phyloP scores from a whole-genome alignment of 2,888 invertebrate genomes.

The Agonopterix subpropinquella region DNA sequence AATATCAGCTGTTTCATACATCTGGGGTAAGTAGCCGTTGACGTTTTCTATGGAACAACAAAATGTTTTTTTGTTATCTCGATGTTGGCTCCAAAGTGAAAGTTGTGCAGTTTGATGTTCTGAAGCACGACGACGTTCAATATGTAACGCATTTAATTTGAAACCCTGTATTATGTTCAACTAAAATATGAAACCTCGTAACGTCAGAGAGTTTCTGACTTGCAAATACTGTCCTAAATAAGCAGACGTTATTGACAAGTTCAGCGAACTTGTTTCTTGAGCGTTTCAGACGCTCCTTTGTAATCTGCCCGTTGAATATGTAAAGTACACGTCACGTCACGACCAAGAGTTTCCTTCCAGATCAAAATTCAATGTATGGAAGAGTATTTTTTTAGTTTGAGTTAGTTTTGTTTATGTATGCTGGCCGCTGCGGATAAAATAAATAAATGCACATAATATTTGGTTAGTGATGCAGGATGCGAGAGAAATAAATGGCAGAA shows the following conservation, averaged over 20 bases:
- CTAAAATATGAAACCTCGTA: conserved; percentile 12
- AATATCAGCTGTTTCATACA: too few species aligned
- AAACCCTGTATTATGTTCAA: too few species aligned
- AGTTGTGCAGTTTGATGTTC: too few species aligned
- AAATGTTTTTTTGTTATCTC: too few species aligned
- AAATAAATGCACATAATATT: conserved; percentile 71
- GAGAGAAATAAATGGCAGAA: conserved; percentile 37
- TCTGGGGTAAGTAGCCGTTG: too few species aligned
- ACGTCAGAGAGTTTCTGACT: conserved; percentile 35
- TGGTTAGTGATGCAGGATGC: conserved; percentile 49
- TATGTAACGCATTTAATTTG: too few species aligned
- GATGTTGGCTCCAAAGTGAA: too few species aligned
- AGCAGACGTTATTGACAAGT: conserved; percentile 56
- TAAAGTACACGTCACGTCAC: conserved; percentile 31
- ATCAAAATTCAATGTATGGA: conserved; percentile 27
- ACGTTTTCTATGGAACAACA: too few species aligned
- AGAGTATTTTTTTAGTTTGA: conserved; percentile 29
- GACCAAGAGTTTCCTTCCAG: conserved; percentile 27
- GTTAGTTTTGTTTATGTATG: conserved; percentile 20
- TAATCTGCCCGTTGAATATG: conserved; percentile 39
- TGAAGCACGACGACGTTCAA: too few species aligned
- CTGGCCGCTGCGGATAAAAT: conserved; percentile 39
- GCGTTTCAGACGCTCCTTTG: conserved; percentile 11
- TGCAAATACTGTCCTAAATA: conserved; percentile 56
- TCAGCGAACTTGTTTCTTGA: conserved; percentile 41